A percentile compares a stretch with the other conserved stretches of the same genome.
Conservation (phyloP, 1,140 invertebrate genomes). For the Leptopilina clavipes region DNA sequence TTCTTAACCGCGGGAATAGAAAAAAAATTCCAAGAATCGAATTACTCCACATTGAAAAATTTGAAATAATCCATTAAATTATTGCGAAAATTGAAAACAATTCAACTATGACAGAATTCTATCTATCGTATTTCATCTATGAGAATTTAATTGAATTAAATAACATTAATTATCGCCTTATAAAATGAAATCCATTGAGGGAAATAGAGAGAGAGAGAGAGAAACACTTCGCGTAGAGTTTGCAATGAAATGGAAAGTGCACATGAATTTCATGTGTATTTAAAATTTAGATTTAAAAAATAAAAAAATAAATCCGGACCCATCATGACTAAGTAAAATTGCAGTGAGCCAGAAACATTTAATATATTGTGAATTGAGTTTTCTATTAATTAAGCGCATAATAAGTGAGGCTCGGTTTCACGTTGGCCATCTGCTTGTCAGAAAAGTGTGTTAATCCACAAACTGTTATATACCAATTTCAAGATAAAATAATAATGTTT, state of each 20-base stretch:
- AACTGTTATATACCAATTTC: too few relatives aligned
- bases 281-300: too few relatives aligned
- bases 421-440: slow-evolving; percentile 17
- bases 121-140: background rate
- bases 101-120: background rate
- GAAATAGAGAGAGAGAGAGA: too few relatives aligned
- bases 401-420: slow-evolving; percentile 18
- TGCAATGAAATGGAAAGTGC: slow-evolving; percentile 10
- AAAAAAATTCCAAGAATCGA: too few relatives aligned
- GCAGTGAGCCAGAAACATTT: slow-evolving; percentile 22
- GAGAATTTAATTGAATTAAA: slow-evolving; percentile 15
- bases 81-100: background rate
- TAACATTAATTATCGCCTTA: slow-evolving; percentile 14
- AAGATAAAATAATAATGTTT: too few relatives aligned
- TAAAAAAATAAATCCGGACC: background rate
- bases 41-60: too few relatives aligned
- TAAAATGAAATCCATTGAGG: background rate
- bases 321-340: slow-evolving; percentile 31
- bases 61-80: background rate
- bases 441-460: too few relatives aligned
- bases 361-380: slow-evolving; percentile 27
- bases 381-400: slow-evolving; percentile 29
- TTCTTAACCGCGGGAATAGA: too few relatives aligned
- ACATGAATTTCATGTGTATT: slow-evolving; percentile 1
- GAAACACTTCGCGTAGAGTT: background rate